These are phyloP conservation scores for Orthosia cruda DNA, from an alignment of 2,888 invertebrate species.

Conservation along the genomic window DNA sequence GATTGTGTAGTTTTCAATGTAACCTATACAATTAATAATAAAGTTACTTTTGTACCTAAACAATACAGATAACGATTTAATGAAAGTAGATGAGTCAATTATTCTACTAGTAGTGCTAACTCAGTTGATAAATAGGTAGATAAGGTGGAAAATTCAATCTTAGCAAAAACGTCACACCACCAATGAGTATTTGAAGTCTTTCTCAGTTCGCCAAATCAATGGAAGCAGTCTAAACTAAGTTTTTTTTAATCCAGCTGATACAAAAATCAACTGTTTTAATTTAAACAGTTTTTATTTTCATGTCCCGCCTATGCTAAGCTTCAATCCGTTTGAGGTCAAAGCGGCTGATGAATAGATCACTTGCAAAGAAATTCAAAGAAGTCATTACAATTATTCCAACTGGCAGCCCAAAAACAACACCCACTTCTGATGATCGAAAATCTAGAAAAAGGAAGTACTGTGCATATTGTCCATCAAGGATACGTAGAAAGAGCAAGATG, in stretches of 20 bases:
- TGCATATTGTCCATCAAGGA: conserved; percentile 9
- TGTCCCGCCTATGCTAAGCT: neutral
- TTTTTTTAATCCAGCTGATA: neutral
- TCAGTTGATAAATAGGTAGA: too few relatives aligned
- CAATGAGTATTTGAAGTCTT: neutral
- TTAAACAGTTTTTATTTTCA: neutral
- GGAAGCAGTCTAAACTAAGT: neutral
- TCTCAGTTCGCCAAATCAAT: neutral
- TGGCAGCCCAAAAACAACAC: neutral
- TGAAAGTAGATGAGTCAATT: too few relatives aligned
- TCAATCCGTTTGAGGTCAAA: neutral
- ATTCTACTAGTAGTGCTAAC: too few relatives aligned
- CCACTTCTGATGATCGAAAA: neutral
- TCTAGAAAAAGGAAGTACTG: conserved; percentile 3
- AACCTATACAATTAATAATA: neutral
- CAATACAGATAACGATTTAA: too few relatives aligned
- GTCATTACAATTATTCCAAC: neutral
- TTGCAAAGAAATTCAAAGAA: neutral
- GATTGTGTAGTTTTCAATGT: neutral
- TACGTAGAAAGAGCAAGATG: neutral
- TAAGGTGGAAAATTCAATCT: neutral
- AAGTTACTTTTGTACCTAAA: neutral
- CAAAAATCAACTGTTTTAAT: neutral
- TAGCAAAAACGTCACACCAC: neutral
- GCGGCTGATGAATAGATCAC: neutral